Conservation (phyloP, 2,888 invertebrate genomes). For the Caenorhabditis sulstoni region DNA sequence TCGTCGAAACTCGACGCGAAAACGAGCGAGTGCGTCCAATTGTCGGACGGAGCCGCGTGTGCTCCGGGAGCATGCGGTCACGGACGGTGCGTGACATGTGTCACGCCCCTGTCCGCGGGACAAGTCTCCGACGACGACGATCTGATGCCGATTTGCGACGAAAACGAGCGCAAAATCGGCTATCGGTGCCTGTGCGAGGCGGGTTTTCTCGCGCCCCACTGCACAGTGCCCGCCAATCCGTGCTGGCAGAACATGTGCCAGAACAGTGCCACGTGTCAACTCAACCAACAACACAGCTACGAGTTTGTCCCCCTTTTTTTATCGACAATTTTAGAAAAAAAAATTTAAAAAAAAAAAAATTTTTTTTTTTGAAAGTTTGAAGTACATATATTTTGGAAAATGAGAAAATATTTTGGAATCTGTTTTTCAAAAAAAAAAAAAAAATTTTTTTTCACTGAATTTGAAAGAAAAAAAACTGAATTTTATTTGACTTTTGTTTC, state of each 20-base stretch:
- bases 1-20: constrained; percentile 37
- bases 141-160: constrained; percentile 48
- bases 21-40: constrained; percentile 26
- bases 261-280: constrained; percentile 47
- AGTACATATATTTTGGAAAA: too few relatives aligned
- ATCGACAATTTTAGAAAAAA: neutral
- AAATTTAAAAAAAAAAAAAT: neutral
- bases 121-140: constrained; percentile 44
- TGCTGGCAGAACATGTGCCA: constrained; percentile 57
- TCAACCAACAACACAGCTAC: constrained; percentile 30
- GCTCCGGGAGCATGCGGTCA: constrained; percentile 34
- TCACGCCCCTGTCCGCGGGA: constrained; percentile 4
- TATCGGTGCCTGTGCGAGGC: constrained; percentile 62
- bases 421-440: too few relatives aligned
- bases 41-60: constrained; percentile 21
- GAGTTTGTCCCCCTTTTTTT: constrained; percentile 24
- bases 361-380: too few relatives aligned
- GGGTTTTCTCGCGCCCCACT: constrained; percentile 46
- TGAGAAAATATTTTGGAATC: too few relatives aligned
- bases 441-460: neutral
- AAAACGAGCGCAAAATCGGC: constrained; percentile 28
- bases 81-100: constrained; percentile 57
- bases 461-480: neutral
- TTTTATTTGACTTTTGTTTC: too few relatives aligned
- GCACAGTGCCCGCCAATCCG: constrained; percentile 41